Percentiles rank a stretch among this genome's conserved stretches.
These are phyloP conservation scores for Cygnus buccinator DNA, from an alignment of 2,113 vertebrate species.

Conservation along the genomic window DNA sequence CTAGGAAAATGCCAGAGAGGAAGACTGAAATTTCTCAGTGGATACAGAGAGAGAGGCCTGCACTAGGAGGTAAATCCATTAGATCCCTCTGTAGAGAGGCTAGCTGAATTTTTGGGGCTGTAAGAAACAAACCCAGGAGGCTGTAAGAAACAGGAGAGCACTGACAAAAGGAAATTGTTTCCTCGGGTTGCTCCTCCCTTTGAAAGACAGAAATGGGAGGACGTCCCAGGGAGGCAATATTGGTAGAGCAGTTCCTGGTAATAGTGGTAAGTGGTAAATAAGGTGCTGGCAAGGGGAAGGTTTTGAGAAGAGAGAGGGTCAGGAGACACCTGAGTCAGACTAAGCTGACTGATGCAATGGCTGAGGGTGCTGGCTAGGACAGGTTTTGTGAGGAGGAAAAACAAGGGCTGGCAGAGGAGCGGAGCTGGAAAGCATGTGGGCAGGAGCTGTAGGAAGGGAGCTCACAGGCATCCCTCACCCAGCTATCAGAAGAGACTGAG, in stretches of 20 bases:
- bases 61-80: neutral
- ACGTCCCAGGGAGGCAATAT: accelerated
- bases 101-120: neutral
- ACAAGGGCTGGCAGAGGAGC: neutral
- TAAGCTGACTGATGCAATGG: neutral
- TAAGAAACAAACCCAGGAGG: neutral
- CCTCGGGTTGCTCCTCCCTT: neutral
- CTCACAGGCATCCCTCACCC: neutral
- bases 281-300: neutral
- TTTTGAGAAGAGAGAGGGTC: neutral
- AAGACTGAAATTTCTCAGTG: neutral
- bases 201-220: neutral
- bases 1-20: neutral
- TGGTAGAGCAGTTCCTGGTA: accelerated
- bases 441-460: neutral
- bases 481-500: neutral
- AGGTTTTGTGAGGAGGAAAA: neutral
- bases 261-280: neutral
- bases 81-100: neutral
- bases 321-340: neutral
- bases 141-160: neutral
- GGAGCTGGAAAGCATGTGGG: neutral
- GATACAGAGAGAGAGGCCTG: neutral
- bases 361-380: neutral
- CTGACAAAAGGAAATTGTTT: neutral